Conservation (phyloP, 2,888 invertebrate species). For the Chesias legatella region DNA sequence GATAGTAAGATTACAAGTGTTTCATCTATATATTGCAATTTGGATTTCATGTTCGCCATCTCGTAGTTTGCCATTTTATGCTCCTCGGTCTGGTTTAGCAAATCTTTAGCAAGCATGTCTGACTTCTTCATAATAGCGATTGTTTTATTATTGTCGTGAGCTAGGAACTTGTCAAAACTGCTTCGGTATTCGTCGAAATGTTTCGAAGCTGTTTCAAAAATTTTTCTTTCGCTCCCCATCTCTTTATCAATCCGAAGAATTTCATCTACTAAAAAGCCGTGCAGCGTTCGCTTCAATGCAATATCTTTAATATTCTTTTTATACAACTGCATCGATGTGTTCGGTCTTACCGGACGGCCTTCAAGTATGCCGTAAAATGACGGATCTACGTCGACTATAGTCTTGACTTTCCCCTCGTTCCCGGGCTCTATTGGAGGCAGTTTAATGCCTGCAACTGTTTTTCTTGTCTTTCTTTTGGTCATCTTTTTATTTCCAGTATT, state of each 20-base stretch:
- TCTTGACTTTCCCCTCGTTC: conserved; percentile 52
- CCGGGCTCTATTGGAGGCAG: conserved; percentile 60
- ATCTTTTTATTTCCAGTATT: conserved; percentile 39
- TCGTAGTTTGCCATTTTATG: conserved; percentile 64
- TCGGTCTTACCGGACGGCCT: conserved; percentile 80
- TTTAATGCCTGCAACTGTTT: conserved; percentile 54
- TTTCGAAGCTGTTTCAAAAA: conserved; percentile 56
- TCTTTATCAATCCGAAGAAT: conserved; percentile 65
- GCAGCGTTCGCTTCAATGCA: conserved; percentile 58
- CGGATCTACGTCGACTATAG: conserved; percentile 82
- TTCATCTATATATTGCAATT: conserved; percentile 68
- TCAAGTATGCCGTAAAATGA: conserved; percentile 82
- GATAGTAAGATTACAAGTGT: conserved; percentile 63
- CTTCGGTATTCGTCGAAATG: conserved; percentile 68
- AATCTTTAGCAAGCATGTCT: conserved; percentile 60
- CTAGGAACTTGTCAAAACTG: conserved; percentile 71
- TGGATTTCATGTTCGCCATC: conserved; percentile 63
- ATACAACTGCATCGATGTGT: conserved; percentile 77
- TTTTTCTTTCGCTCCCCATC: conserved; percentile 58
- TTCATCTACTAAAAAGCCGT: conserved; percentile 64
- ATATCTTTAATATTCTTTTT: conserved; percentile 71
- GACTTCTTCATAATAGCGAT: conserved; percentile 71
- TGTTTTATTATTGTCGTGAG: conserved; percentile 70
- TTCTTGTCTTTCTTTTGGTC: conserved; percentile 44
- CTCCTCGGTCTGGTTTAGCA: conserved; percentile 60